Percentiles rank a stretch among this genome's conserved stretches.
Conservation (phyloP, 2,888 invertebrate genomes). For the Linnaemya tessellans region DNA sequence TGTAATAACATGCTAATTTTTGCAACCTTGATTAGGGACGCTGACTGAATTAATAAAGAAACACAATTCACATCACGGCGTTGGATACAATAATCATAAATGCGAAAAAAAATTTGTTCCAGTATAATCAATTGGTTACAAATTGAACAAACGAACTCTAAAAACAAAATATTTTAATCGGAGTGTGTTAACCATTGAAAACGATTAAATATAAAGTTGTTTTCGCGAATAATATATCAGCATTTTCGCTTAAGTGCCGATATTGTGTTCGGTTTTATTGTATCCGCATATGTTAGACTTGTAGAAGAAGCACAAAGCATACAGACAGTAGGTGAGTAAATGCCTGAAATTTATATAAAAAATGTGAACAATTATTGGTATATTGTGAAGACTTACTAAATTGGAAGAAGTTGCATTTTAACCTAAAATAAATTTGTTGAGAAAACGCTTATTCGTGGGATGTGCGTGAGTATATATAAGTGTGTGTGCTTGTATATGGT, state of each 20-base stretch:
- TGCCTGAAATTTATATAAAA: conserved; percentile 52
- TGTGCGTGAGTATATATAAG: not conserved
- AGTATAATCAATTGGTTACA: not conserved
- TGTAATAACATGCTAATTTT: conserved; percentile 3
- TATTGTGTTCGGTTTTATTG: conserved; percentile 64
- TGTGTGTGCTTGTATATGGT: conserved; percentile 49
- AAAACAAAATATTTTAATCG: not conserved
- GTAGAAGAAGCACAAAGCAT: conserved; percentile 67
- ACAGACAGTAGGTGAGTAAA: conserved; percentile 65
- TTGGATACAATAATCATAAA: conserved; percentile 49
- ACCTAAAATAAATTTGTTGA: not conserved
- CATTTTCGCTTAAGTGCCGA: conserved; percentile 45
- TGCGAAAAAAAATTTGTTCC: conserved; percentile 38
- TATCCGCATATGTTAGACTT: conserved; percentile 45
- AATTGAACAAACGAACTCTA: not conserved
- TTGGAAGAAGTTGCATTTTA: not conserved
- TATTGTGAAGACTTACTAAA: not conserved
- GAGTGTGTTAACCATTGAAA: not conserved
- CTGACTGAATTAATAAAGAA: conserved; percentile 47
- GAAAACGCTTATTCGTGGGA: conserved; percentile 24
- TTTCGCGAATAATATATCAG: conserved; percentile 36
- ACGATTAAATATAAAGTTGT: conserved; percentile 8
- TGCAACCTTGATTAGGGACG: conserved; percentile 64
- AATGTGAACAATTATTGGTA: too few relatives aligned
- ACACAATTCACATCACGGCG: conserved; percentile 55